Conservation (phyloP, 2,888 invertebrate species). For the Cosmorhoe ocellata region DNA sequence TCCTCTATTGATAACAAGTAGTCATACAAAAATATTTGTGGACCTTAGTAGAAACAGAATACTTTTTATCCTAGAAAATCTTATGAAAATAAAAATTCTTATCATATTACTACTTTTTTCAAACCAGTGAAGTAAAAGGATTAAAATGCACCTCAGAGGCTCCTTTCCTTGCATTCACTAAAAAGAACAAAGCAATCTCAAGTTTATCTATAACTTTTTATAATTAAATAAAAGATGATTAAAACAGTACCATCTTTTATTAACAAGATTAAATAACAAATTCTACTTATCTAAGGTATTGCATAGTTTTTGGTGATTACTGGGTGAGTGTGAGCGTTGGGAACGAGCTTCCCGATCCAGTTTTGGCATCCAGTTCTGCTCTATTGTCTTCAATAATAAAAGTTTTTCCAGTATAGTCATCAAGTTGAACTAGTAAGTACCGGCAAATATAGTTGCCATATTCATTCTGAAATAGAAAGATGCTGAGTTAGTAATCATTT, state of each 20-base stretch:
- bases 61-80: too few relatives aligned
- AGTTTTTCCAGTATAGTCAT: conserved; percentile 88
- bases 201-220: too few relatives aligned
- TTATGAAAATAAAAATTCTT: too few relatives aligned
- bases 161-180: too few relatives aligned
- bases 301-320: conserved; percentile 37
- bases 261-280: conserved; percentile 37
- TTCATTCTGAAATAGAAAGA: conserved; percentile 84
- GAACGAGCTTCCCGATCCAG: conserved; percentile 46
- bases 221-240: conserved; percentile 20
- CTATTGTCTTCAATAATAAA: conserved; percentile 92
- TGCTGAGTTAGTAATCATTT: neutral
- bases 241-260: conserved; percentile 34
- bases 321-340: conserved; percentile 60
- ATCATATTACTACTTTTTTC: too few relatives aligned
- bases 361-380: conserved; percentile 60
- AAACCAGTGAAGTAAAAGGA: too few relatives aligned
- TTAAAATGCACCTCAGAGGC: too few relatives aligned
- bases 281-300: conserved; percentile 46
- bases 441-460: conserved; percentile 90
- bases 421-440: conserved; percentile 91
- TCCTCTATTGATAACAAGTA: too few relatives aligned
- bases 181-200: too few relatives aligned
- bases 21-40: too few relatives aligned
- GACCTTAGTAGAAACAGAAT: too few relatives aligned